Base-by-base conservation (phyloP, 1,140 invertebrate species). In the Yoshiicerus persimilis region DNA sequence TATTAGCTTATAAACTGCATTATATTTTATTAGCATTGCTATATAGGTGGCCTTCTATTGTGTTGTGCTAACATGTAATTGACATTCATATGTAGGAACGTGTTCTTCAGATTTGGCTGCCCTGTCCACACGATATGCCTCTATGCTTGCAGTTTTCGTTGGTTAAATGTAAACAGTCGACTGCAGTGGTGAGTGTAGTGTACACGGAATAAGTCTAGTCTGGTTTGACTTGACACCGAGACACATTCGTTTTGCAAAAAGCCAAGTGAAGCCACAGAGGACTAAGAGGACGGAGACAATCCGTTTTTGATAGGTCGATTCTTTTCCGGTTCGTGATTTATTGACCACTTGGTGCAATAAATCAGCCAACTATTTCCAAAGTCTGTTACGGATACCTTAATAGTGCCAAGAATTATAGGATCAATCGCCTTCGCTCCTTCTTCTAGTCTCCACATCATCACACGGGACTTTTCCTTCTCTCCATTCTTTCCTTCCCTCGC, bases 221-320 rank as follows among this genome's bases (percentile, higher is more conserved):
- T 30, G 41, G 20, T 11, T 47, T 16, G 41, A 32, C 25, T 70
- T 70, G 66, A 70, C 66, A 70, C 30, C 16, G 20, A 38, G 75
- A 80, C 75, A 80, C 75, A 80, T 80, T 80, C 75, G 75, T 80
- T 80, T 80, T 34, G 32, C 32, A 38, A 30, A 70, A 70, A 70
- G 66, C 10, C 25, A 80, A 80, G 16, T 34, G 34, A 80, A 80
- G 75, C 75, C 75, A 80, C 75, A 80, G 30, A 25, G 84, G 56
- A 56, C 56, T 77, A 70, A 85, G 56, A 88, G 85, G 64, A 62
- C 62, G 87, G 83, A 86, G 56, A 88, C 62, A 88, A 88, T 88
- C 87, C 87, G 87, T 88, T 86, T 88, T 88, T 88, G 86, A 88
- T 86, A 47, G 75, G 84, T 88, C 86, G 88, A 88, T 88, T 86